Conservation (phyloP, 2,888 invertebrate genomes). For the Poecilus cupreus region DNA sequence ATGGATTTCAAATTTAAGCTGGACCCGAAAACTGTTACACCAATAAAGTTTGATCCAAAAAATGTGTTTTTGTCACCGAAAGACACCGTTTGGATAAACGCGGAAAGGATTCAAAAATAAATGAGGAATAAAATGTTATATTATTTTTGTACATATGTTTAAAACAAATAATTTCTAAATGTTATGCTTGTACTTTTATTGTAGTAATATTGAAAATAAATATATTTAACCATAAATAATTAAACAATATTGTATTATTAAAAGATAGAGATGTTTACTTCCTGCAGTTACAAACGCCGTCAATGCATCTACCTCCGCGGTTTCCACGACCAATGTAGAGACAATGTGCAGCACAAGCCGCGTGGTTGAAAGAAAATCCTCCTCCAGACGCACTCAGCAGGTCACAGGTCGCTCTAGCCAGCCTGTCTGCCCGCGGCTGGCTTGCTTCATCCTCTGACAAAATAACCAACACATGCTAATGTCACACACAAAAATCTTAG, state of each 20-base stretch:
- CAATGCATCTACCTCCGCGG: conserved; percentile 70
- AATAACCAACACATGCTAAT: not conserved
- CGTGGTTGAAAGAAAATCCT: conserved; percentile 69
- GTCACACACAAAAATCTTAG: no score
- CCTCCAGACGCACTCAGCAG: conserved; percentile 66
- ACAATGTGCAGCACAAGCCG: conserved; percentile 72
- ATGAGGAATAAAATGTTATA: no score
- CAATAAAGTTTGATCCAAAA: conserved; percentile 25
- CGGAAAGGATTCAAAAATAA: conserved; percentile 15
- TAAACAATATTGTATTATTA: no score
- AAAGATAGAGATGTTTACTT: no score
- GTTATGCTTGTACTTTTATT: no score
- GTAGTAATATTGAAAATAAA: no score
- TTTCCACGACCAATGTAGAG: conserved; percentile 65
- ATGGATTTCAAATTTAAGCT: conserved; percentile 40
- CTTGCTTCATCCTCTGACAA: not conserved
- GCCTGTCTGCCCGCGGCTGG: not conserved
- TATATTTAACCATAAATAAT: no score
- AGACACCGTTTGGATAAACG: conserved; percentile 20
- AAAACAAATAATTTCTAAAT: no score
- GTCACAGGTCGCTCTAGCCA: conserved; percentile 72
- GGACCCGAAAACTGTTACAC: conserved; percentile 26
- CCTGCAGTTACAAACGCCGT: conserved; percentile 70
- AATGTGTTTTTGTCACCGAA: conserved; percentile 25
- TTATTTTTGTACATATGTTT: no score